phyloP scores from a whole-genome alignment of 1,140 invertebrate species.

The Orchesella cincta region DNA sequence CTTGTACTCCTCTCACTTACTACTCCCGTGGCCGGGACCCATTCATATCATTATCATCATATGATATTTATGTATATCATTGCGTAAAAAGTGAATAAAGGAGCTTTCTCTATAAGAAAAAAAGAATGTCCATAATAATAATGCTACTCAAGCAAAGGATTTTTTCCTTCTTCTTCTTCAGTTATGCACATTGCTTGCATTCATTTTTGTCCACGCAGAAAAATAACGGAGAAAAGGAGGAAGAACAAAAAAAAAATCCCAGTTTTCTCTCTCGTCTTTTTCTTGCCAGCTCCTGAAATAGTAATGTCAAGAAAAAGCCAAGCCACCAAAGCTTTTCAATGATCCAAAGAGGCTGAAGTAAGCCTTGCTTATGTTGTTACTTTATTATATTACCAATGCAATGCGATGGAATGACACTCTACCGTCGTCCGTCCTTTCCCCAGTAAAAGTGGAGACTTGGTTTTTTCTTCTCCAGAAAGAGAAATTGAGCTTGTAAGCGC shows the following conservation, averaged over 20 bases:
- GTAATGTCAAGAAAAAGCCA: conserved; percentile 32
- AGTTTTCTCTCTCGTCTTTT: not conserved
- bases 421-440: not conserved
- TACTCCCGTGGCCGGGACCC: too few relatives aligned
- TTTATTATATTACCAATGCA: not conserved
- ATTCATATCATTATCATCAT: too few relatives aligned
- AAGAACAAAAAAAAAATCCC: not conserved
- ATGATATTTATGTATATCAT: conserved; percentile 5
- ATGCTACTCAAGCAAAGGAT: not conserved
- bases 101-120: too few relatives aligned
- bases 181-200: not conserved
- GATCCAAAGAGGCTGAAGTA: conserved; percentile 15
- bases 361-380: not conserved
- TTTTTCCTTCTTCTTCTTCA: not conserved
- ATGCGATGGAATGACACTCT: not conserved
- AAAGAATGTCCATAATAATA: not conserved
- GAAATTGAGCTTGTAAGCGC: conserved; percentile 17
- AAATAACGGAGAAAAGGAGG: not conserved
- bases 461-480: too few relatives aligned
- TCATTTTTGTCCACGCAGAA: not conserved
- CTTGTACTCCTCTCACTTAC: too few relatives aligned
- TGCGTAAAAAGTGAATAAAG: conserved; percentile 6
- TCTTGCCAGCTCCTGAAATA: not conserved
- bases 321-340: conserved; percentile 32
- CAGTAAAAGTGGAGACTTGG: not conserved